phyloP scores from a whole-genome alignment of 2,113 vertebrate species.

The Cygnus buccinator region DNA sequence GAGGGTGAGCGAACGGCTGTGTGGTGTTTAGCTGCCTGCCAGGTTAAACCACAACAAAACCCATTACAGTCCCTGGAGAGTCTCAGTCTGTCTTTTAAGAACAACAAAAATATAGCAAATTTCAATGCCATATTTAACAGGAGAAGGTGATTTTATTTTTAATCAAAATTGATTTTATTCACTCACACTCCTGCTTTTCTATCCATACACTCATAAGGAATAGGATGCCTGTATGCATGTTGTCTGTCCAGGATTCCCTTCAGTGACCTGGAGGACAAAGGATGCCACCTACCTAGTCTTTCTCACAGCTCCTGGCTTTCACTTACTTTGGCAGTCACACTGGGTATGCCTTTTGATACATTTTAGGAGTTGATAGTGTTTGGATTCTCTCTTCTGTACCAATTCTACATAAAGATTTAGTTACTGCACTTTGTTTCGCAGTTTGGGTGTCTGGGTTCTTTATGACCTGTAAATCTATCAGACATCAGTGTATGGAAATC shows the following conservation, averaged over 20 bases:
- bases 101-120: background rate
- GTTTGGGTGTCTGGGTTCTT: background rate
- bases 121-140: background rate
- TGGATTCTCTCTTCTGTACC: background rate
- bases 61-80: background rate
- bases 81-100: background rate
- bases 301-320: background rate
- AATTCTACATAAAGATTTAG: background rate
- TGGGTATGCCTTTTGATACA: background rate
- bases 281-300: background rate
- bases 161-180: background rate
- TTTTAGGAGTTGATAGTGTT: background rate
- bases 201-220: background rate
- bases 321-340: background rate
- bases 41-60: too few relatives aligned
- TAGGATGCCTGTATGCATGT: background rate
- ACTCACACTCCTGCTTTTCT: background rate
- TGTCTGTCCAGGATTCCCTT: background rate
- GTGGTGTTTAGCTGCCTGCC: too few relatives aligned
- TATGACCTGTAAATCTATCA: background rate
- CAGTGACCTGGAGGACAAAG: background rate
- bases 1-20: too few relatives aligned
- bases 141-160: background rate
- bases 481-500: background rate
- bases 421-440: accelerated